Percentiles rank a stretch among this genome's conserved stretches.
Conservation (phyloP, 1,140 invertebrate genomes). For the Drosophila lowei region DNA sequence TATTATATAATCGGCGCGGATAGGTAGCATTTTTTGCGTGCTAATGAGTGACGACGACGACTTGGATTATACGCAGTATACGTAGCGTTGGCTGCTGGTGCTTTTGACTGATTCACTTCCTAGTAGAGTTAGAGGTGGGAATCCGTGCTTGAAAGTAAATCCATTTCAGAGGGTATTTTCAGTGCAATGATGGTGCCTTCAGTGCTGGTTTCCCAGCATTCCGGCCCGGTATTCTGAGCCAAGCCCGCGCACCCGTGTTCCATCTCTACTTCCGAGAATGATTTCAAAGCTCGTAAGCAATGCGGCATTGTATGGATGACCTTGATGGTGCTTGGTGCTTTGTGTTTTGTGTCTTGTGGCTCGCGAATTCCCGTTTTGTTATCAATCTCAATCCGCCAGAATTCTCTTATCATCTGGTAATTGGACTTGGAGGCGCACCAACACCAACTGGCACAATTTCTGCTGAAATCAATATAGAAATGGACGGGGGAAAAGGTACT, state of each 20-base stretch:
- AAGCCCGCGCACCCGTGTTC: too few relatives aligned
- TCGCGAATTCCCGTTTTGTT: conserved; percentile 13
- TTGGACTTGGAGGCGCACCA: not conserved
- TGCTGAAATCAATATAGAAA: conserved; percentile 27
- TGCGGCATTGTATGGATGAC: conserved; percentile 25
- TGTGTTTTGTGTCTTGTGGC: conserved; percentile 4
- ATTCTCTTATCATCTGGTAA: conserved; percentile 28
- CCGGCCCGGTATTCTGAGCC: too few relatives aligned
- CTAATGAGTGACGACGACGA: conserved; percentile 29
- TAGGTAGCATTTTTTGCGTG: conserved; percentile 2
- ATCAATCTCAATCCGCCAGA: conserved; percentile 30
- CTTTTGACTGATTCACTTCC: conserved; percentile 21
- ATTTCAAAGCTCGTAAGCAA: conserved; percentile 17
- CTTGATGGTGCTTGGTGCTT: conserved; percentile 13
- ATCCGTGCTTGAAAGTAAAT: not conserved
- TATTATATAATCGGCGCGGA: conserved; percentile 34
- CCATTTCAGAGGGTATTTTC: too few relatives aligned
- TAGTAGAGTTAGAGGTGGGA: not conserved
- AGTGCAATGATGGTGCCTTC: too few relatives aligned
- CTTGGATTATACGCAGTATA: conserved; percentile 16
- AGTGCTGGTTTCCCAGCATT: too few relatives aligned
- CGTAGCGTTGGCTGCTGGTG: conserved; percentile 17
- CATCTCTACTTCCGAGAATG: too few relatives aligned
- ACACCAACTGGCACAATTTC: conserved; percentile 42
- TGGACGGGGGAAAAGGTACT: not conserved